These are phyloP conservation scores for Megaceryle maxima DNA, from an alignment of 2,113 vertebrate genomes.

Conservation along the genomic window DNA sequence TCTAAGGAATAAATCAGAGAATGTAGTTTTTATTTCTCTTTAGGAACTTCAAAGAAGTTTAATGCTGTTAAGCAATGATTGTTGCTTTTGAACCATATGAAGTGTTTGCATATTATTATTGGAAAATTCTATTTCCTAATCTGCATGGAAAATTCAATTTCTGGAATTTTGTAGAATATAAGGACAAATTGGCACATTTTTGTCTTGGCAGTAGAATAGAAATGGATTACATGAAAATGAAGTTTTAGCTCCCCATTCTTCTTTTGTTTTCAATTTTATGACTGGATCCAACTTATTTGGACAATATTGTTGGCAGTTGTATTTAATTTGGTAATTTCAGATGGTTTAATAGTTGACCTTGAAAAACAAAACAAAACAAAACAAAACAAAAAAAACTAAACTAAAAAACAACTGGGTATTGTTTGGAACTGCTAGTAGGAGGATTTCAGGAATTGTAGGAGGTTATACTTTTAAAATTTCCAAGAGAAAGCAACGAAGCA, in stretches of 20 bases:
- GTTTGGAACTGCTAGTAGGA: background rate
- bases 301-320: background rate
- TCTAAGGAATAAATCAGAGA: background rate
- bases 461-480: slow-evolving; percentile 6
- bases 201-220: background rate
- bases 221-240: background rate
- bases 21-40: background rate
- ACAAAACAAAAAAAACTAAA: too few species aligned
- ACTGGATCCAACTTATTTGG: background rate
- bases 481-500: background rate
- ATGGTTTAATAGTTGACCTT: background rate
- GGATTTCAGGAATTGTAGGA: slow-evolving; percentile 5
- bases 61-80: background rate
- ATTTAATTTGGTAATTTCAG: background rate
- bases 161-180: background rate
- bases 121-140: background rate
- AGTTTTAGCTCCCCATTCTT: background rate
- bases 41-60: background rate
- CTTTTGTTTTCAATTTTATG: background rate
- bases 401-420: background rate
- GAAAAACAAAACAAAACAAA: background rate
- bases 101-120: background rate
- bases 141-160: background rate
- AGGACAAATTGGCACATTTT: background rate
- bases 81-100: background rate